Base-by-base conservation (phyloP, 2,888 invertebrate species). In the Andrena bucephala region DNA sequence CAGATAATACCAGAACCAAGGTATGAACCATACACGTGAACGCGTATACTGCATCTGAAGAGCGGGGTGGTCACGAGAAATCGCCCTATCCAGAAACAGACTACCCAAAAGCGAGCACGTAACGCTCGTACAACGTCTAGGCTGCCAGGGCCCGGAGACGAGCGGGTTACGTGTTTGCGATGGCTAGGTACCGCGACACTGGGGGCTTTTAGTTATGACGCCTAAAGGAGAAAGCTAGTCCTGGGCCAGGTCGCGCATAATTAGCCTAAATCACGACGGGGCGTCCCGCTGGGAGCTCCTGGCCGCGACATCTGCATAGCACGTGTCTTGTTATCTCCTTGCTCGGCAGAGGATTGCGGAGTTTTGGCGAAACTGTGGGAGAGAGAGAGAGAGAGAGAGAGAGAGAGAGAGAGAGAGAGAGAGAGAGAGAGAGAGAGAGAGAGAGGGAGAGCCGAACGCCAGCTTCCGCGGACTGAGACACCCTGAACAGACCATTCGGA, bases 251-350 rank as follows among this genome's bases (percentile, higher is more conserved):
- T 87, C 87, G 85, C 82, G 88, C 90, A 90, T 92, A 92, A 92
- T 92, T 92, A 92, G 90, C 89, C 87, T 89, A 91, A 91, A 92
- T 92, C 91, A 91, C 86, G 86, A 59, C 77, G 66, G 79, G 80
- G 71, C 80, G 82, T 84, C 85, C 86, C 87, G 78, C 67, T 73
- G 89, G 85, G 86, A 78, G 76, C 74, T 83, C 81, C 83, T 86
- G 85, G 83, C 84, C 84, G 85, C 88, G 87, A 89, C 89, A 90
- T 90, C 87, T 90, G 91, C 89, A 87, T 87, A 88, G 84, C 90
- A 89, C 89, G 91, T 91, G 90, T 90, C 89, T 88, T 85, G 87
- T 89, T 88, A 89, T 85, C 78, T 86, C 65, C 73, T 54, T 24
- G 79, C 71, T 74, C 77, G 78, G 67, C 42, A 42, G 57, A 81